These are phyloP conservation scores for Phymorhynchus buccinoides DNA, from an alignment of 1,140 invertebrate genomes.

Conservation along the genomic window DNA sequence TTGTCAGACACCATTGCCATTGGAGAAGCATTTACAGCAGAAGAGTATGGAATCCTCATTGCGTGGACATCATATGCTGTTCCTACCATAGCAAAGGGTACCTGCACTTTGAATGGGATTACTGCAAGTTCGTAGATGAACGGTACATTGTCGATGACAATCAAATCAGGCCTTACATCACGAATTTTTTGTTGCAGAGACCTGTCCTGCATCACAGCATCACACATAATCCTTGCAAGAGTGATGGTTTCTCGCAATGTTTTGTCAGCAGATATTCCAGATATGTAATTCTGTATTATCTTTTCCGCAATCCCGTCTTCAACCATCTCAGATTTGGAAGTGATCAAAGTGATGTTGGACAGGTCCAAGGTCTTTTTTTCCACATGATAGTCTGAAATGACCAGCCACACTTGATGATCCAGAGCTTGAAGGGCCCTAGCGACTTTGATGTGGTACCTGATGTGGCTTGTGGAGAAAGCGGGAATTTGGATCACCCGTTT, in stretches of 20 bases:
- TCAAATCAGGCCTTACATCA: constrained; percentile 27
- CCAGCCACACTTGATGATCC: constrained; percentile 40
- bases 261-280: neutral
- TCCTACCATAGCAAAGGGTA: constrained; percentile 41
- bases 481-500: too few species aligned
- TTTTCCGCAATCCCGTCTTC: neutral
- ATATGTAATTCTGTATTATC: neutral
- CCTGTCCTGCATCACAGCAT: neutral
- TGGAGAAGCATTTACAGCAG: neutral
- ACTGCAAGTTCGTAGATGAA: constrained; percentile 20
- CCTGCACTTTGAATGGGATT: constrained; percentile 38
- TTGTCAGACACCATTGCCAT: neutral
- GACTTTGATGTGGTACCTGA: constrained; percentile 30
- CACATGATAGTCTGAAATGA: constrained; percentile 37
- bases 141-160: constrained; percentile 37
- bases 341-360: constrained; percentile 34
- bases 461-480: constrained; percentile 22
- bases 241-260: too few species aligned
- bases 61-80: neutral
- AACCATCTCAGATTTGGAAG: neutral
- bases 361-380: constrained; percentile 22
- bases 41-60: constrained; percentile 32
- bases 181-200: neutral
- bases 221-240: too few species aligned
- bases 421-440: neutral